Conservation (phyloP, 2,888 invertebrate species). For the Nomada hirtipes region DNA sequence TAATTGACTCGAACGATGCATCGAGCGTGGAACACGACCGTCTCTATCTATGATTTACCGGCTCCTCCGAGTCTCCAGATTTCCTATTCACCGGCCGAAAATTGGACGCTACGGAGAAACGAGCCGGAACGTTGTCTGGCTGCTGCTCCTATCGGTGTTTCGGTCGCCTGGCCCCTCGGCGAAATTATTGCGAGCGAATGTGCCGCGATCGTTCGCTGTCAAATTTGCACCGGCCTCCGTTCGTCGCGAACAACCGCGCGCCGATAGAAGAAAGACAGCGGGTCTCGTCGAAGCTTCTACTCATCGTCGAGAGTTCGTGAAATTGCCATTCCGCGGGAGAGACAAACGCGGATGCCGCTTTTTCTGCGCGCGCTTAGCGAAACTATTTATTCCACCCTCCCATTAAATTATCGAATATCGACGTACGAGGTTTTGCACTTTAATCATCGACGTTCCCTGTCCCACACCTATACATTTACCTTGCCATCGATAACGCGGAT, state of each 20-base stretch:
- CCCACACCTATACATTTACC: slow-evolving; percentile 53
- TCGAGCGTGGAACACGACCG: not conserved
- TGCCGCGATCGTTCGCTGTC: not conserved
- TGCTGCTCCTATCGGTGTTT: not conserved
- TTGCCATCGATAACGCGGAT: slow-evolving; percentile 63
- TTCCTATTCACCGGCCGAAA: slow-evolving; percentile 37
- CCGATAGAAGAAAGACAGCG: not conserved
- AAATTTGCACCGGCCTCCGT: not conserved
- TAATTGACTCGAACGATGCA: slow-evolving; percentile 34
- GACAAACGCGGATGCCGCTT: not conserved
- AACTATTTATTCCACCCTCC: slow-evolving; percentile 32
- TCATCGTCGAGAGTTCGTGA: not conserved
- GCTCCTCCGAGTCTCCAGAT: slow-evolving; percentile 36
- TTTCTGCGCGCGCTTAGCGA: slow-evolving; percentile 7
- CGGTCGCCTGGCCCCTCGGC: slow-evolving; percentile 32
- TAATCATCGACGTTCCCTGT: slow-evolving; percentile 57
- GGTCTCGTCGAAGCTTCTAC: not conserved
- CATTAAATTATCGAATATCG: slow-evolving; percentile 67
- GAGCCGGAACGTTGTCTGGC: slow-evolving; percentile 6
- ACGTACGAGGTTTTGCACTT: slow-evolving; percentile 72
- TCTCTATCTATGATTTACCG: slow-evolving; percentile 58
- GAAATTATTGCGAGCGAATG: slow-evolving; percentile 62
- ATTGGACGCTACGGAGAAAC: slow-evolving; percentile 10
- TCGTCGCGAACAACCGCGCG: slow-evolving; percentile 14
- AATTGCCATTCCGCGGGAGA: not conserved